phyloP scores from a whole-genome alignment of 2,888 invertebrate genomes.

The Lycocerus yunnanus region DNA sequence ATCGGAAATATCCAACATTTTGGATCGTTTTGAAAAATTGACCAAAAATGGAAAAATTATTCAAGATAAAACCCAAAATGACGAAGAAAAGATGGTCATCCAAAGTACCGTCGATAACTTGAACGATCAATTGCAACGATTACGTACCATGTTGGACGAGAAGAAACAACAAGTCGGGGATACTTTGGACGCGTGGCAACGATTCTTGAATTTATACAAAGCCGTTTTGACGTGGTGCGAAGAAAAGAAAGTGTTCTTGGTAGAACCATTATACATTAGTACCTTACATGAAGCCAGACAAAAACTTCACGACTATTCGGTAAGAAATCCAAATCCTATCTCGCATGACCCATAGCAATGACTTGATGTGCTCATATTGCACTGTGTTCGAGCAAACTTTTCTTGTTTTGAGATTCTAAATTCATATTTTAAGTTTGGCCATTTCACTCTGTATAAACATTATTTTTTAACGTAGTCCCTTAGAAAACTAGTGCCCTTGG shows the following conservation, averaged over 20 bases:
- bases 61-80: constrained; percentile 78
- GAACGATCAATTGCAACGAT: constrained; percentile 77
- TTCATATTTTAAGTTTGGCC: too few species aligned
- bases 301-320: constrained; percentile 85
- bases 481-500: too few species aligned
- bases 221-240: constrained; percentile 82
- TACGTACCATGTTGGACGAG: constrained; percentile 80
- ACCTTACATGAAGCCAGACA: constrained; percentile 82
- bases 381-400: too few species aligned
- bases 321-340: constrained; percentile 54
- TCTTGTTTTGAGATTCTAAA: too few species aligned
- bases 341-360: background rate
- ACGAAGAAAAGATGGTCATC: constrained; percentile 75
- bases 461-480: too few species aligned
- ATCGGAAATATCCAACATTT: constrained; percentile 71
- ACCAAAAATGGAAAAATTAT: constrained; percentile 79
- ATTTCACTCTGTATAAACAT: too few species aligned
- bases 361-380: too few species aligned
- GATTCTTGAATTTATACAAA: constrained; percentile 82
- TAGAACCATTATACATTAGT: constrained; percentile 76
- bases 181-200: constrained; percentile 85
- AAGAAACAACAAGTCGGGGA: constrained; percentile 84
- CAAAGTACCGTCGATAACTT: constrained; percentile 76
- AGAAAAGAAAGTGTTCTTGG: constrained; percentile 79
- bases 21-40: constrained; percentile 78